Evolutionary conservation across 1,140 invertebrate genomes (phyloP), one percentile per base, ranked within the genome.

Genomic region (Drosophila suzukii): DNA sequence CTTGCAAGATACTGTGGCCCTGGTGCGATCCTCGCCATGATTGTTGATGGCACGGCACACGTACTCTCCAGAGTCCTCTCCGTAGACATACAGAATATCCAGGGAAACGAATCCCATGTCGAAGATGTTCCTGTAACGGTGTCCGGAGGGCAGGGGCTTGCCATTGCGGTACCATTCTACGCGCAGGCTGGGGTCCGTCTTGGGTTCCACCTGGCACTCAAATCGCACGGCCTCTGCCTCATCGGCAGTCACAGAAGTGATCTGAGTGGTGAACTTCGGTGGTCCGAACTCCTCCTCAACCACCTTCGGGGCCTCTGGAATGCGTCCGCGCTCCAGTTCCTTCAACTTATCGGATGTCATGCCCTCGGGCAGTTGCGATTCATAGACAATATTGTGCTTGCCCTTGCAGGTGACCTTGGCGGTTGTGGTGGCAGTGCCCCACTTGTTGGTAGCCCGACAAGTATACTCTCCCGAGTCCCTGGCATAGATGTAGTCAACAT

Each of bases 81-180:
- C 94, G 92, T 98, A 98, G 0, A 98, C 97, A 90, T 98, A 98
- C 12, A 98, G 93, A 88, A 99, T 98, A 80, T 99, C 97, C 84
- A 99, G 94, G 2, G 97, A 96, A 4, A 99, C 98, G 91, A 97
- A 98, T 30, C 98, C 98, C 95, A 99, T 97, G 86, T 99, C 98
- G 84, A 98, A 98, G 27, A 96, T 95, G 4, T 97, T 97, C 68
- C 97, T 95, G 92, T 98, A 99, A 77, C 98, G 95, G 91, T 98
- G 97, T 10, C 98, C 98, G 43, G 96, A 95, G 17, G 96, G 96
- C 63, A 99, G 94, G 0, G 96, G 93, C 93, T 98, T 97, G 57
- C 97, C 97, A 92, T 99, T 98, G 82, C 97, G 95, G 83, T 97
- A 98, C 98, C 98, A 99, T 92, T 98, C 97, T 34, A 99, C 96